phyloP scores from a whole-genome alignment of 35 echinoderm and acorn worm species.

The Heliocidaris erythrogramma region DNA sequence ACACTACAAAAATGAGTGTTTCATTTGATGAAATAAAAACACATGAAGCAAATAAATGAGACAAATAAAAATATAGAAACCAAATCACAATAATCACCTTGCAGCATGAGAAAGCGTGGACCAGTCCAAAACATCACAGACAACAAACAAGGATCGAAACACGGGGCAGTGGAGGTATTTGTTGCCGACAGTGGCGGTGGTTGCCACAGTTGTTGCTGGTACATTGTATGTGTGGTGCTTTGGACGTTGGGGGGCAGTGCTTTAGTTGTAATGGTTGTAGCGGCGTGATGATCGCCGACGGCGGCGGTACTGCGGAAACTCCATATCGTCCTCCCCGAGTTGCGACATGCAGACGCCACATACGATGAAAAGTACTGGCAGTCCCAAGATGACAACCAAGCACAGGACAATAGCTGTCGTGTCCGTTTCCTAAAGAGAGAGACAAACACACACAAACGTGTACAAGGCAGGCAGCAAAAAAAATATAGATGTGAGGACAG shows the following conservation, averaged over 20 bases:
- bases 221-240: neutral
- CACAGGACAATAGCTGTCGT: neutral
- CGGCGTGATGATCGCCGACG: neutral
- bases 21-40: too few species aligned
- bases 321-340: neutral
- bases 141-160: neutral
- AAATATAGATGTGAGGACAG: neutral
- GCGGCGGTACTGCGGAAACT: neutral
- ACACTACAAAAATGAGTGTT: too few species aligned
- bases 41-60: too few species aligned
- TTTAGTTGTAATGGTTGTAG: neutral
- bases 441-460: neutral
- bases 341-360: neutral
- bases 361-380: neutral
- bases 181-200: neutral
- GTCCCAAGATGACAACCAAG: neutral
- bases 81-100: neutral
- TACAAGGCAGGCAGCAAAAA: neutral
- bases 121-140: slow-evolving; percentile 1
- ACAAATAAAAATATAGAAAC: too few species aligned
- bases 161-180: neutral
- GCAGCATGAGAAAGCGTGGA: neutral
- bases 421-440: neutral
- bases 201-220: neutral
- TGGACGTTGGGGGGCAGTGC: neutral